Conservation (phyloP, 2,113 vertebrate genomes). For the Misgurnus anguillicaudatus region DNA sequence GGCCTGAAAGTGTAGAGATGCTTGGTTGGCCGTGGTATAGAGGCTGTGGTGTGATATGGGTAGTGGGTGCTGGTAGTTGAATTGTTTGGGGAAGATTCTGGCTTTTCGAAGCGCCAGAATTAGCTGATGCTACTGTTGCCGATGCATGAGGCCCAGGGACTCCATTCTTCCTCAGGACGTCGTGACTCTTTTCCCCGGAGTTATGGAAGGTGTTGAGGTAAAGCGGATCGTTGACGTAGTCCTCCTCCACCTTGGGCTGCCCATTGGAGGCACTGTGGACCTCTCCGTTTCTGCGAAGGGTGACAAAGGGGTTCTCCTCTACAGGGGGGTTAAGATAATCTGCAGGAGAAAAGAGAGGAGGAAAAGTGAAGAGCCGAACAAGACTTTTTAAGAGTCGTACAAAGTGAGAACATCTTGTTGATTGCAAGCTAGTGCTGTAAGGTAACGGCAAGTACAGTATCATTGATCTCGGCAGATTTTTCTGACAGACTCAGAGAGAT, state of each 20-base stretch:
- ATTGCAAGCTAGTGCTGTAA: background rate
- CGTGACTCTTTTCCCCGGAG: slow-evolving; percentile 75
- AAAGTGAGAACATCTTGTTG: background rate
- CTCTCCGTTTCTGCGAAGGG: slow-evolving; percentile 90
- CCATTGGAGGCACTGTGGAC: slow-evolving; percentile 78
- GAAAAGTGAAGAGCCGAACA: background rate
- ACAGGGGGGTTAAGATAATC: slow-evolving; percentile 92
- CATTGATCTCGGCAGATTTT: slow-evolving; percentile 1
- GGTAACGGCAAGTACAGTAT: background rate
- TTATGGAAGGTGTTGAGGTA: slow-evolving; percentile 96
- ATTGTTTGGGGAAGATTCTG: slow-evolving; percentile 54
- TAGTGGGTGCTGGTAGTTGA: slow-evolving; percentile 49
- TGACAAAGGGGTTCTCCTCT: slow-evolving; percentile 96
- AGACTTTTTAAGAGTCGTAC: no score
- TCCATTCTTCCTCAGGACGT: slow-evolving; percentile 82
- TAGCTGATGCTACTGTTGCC: slow-evolving; percentile 50
- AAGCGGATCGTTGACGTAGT: slow-evolving; percentile 90
- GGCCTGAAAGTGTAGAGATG: slow-evolving; percentile 69
- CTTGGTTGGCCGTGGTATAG: slow-evolving; percentile 65
- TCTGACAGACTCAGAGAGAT: background rate
- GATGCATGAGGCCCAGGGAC: slow-evolving; percentile 60
- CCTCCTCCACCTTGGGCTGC: slow-evolving; percentile 84
- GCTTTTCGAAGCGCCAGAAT: slow-evolving; percentile 7
- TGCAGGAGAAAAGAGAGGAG: slow-evolving; percentile 52
- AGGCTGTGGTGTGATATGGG: slow-evolving; percentile 59